Base-by-base conservation (phyloP, 1,140 invertebrate genomes). In the Phthorimaea operculella region DNA sequence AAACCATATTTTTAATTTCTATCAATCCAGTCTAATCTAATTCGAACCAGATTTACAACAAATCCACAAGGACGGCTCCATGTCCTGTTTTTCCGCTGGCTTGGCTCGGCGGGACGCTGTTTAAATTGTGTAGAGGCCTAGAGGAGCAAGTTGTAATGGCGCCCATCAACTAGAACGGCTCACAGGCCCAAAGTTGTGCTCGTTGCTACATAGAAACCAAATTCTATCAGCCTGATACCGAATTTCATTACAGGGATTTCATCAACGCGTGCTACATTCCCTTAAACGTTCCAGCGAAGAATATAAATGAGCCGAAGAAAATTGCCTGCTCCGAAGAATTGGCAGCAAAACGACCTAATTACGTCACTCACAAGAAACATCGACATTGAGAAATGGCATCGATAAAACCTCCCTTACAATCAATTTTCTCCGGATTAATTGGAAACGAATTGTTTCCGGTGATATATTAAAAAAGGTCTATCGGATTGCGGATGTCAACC, bases 371-470 rank as follows among this genome's bases (percentile, higher is more conserved):
- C n/a, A 47, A 47, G 36, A 15, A 47, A 17, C 44, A 47, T 4
- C 44, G 57, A 58, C 57, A 58, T 45, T 58, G 57, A 58, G 57
- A 53, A 58, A 58, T 58, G 57, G 51, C 14, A 34, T n/a, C 57
- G 57, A 50, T 58, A 36, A 58, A 53, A 33, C 42, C 49, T 50
- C 47, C 52, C 57, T 58, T 33, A 54, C 57, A 58, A 58, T 58
- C 57, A 58, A 58, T 58, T 53, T 50, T 28, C 44, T n/a, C 33
- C n/a, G 57, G 52, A 54, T 51, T 55, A 59, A 59, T 59, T 59
- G 57, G 45, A 48, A 47, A 47, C 48, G 21, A 53, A 55, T 51
- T 56, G 51, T 17, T 47, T n/a, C 44, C 44, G 15, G 14, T 47
- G 44, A 47, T 47, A 14, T 47, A 47, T 47, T 47, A 16, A 47